Conservation (phyloP, 2,888 invertebrate genomes). For the Linnaemya tessellans region DNA sequence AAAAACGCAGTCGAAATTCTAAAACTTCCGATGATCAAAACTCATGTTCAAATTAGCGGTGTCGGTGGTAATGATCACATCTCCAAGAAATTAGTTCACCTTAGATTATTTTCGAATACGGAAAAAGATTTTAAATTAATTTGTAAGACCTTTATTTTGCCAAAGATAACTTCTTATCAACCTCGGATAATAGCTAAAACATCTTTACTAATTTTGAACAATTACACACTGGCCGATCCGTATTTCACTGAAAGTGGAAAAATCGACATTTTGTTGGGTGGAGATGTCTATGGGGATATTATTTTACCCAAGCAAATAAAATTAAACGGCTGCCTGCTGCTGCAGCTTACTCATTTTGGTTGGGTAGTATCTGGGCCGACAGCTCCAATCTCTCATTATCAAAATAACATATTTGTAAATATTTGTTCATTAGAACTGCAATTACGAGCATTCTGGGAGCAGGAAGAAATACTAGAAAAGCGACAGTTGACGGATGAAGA, state of each 20-base stretch:
- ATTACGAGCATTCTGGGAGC: conserved; percentile 1
- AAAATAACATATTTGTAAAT: background rate
- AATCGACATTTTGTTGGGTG: no score
- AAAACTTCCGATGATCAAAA: background rate
- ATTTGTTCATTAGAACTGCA: background rate
- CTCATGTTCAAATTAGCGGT: background rate
- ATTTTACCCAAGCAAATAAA: conserved; percentile 19
- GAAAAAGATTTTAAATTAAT: no score
- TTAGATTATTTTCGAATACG: no score
- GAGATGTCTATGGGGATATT: conserved; percentile 17
- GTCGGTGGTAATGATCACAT: background rate
- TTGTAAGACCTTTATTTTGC: no score
- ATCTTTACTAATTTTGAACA: background rate
- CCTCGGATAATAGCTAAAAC: background rate
- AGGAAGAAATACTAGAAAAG: background rate
- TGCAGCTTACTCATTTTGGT: conserved; percentile 33
- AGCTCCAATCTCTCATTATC: no score
- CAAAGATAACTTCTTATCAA: background rate
- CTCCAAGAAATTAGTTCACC: no score
- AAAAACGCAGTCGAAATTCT: conserved; percentile 2
- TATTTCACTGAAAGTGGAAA: background rate
- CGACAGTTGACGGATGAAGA: no score
- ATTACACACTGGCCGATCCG: background rate
- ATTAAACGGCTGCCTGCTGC: background rate
- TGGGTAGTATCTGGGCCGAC: no score